Conservation (phyloP, 2,888 invertebrate species). For the Dasypolia templi region DNA sequence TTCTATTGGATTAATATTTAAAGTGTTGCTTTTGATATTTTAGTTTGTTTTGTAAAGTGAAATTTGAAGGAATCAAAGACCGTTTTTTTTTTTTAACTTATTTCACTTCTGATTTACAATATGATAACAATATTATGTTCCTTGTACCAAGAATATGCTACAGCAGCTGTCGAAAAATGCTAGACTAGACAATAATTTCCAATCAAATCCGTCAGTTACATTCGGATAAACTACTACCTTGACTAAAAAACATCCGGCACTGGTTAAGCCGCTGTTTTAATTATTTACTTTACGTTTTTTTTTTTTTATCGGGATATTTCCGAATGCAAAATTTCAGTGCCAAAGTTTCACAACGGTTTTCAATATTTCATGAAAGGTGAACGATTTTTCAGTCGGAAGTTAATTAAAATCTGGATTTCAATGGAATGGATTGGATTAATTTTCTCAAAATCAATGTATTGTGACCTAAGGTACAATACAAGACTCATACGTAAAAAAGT, state of each 20-base stretch:
- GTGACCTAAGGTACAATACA: too few relatives aligned
- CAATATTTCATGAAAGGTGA: constrained; percentile 48
- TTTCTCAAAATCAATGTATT: not conserved
- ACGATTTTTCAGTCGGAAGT: constrained; percentile 37
- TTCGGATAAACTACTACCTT: constrained; percentile 34
- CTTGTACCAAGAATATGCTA: not conserved
- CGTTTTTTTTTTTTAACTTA: too few relatives aligned
- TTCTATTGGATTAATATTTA: too few relatives aligned
- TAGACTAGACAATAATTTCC: not conserved
- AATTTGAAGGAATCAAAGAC: too few relatives aligned
- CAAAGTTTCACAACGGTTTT: constrained; percentile 50
- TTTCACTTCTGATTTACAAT: too few relatives aligned
- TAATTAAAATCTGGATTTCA: constrained; percentile 47
- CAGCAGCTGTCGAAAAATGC: not conserved
- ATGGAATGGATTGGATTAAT: constrained; percentile 1
- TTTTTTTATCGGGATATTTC: constrained; percentile 42
- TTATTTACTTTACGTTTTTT: constrained; percentile 63
- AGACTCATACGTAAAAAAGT: not conserved
- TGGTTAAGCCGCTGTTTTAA: constrained; percentile 55
- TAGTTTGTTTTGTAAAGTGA: too few relatives aligned
- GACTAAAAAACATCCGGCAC: constrained; percentile 29
- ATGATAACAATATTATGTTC: not conserved
- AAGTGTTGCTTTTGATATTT: too few relatives aligned
- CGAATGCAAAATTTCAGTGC: constrained; percentile 42
- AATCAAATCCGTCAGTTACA: constrained; percentile 1